Base-by-base conservation (phyloP, 1,140 invertebrate genomes). In the Drosophila equinoxialis region DNA sequence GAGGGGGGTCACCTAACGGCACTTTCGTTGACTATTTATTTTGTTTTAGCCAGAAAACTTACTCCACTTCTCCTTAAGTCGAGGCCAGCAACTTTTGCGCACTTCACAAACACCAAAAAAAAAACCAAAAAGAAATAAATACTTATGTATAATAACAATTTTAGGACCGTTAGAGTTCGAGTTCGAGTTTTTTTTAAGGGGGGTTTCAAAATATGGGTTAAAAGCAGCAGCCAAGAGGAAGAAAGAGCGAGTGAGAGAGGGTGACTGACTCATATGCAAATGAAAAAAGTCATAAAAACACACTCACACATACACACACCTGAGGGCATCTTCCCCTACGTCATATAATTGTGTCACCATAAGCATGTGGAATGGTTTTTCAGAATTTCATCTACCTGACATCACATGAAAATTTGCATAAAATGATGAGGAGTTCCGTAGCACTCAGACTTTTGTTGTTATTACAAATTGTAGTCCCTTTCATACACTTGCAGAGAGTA, bases 101-200 rank as follows among this genome's bases (percentile, higher is more conserved):
- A 71, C 80, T 81, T 64, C 77, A 79, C 79, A 83, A 77, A 58
- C 51, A 69, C 3, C 23, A 17, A 23, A 59, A 58, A 57, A 51
- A n/a, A n/a, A n/a, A n/a, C n/a, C 17, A 20, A 51, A 51, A 76
- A 65, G 79, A 84, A 80, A 79, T 79, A 86, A 86, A 86, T 87
- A 89, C 84, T 83, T 89, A 79, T 67, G 73, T 68, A 71, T 83
- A 83, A 87, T 77, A 87, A 77, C 73, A 79, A 83, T 83, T 87
- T 65, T 69, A 66, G 72, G 75, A 77, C 82, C 83, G 83, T 86
- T 86, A 83, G 79, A 77, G 66, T 71, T 76, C 79, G 82, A 63
- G 68, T 61, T 59, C 6, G 55, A 58, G 55, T 17, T 58, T 20
- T 20, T 10, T 48, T 51, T 11, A 11, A 35, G 37, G 69, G 66